Evolutionary conservation across 2,888 invertebrate species (phyloP).

Genomic region (Tethea ocularis): DNA sequence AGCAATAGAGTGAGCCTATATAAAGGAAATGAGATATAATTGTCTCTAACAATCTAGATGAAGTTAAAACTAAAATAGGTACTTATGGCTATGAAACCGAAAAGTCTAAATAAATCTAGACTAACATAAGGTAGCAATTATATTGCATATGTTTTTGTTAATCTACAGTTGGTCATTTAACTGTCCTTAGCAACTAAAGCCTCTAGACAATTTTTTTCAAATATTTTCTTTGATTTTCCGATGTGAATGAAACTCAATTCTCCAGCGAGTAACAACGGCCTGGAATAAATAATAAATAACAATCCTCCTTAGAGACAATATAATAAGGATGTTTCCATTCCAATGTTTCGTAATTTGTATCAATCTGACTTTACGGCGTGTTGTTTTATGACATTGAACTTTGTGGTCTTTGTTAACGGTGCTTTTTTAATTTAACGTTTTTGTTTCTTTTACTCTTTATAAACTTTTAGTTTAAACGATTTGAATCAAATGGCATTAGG

Average conservation of each 20-base stretch:
- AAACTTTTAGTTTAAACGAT: background rate
- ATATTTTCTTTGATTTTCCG: background rate
- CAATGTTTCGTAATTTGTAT: constrained; percentile 1
- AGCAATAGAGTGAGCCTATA: too few species aligned
- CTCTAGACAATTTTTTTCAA: background rate
- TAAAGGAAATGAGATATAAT: too few species aligned
- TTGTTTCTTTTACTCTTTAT: background rate
- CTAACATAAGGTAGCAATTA: background rate
- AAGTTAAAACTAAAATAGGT: too few species aligned
- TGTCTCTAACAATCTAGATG: too few species aligned
- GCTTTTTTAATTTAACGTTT: background rate
- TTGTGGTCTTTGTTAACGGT: background rate
- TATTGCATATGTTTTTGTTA: background rate
- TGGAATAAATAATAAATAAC: constrained; percentile 8
- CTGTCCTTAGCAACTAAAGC: background rate
- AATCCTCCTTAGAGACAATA: constrained; percentile 4
- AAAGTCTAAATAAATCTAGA: background rate
- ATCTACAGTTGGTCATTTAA: too few species aligned
- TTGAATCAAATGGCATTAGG: background rate
- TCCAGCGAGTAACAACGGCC: background rate
- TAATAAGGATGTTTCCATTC: background rate
- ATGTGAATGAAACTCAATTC: constrained; percentile 3
- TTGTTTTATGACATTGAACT: background rate
- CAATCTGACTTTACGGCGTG: constrained; percentile 1
- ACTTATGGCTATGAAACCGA: background rate